Evolutionary conservation across 1,140 invertebrate species (phyloP).

Genomic region (Macrotrachela quadricornifera): DNA sequence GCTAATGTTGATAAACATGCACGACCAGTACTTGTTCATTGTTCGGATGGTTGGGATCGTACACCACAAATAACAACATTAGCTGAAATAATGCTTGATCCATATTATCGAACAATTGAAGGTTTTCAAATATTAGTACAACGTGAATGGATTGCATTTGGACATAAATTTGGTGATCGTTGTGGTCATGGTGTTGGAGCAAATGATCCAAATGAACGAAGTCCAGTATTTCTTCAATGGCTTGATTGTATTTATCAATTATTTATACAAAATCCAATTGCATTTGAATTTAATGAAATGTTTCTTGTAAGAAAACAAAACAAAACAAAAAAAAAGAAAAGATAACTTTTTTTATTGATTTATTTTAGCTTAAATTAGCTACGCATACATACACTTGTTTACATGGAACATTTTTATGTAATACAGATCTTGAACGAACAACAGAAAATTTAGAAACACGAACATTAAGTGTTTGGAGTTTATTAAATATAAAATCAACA

Average conservation of each 20-base stretch:
- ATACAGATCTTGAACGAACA: neutral
- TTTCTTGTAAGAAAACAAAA: conserved; percentile 39
- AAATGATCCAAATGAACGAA: conserved; percentile 69
- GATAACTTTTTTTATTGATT: conserved; percentile 5
- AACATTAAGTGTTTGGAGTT: conserved; percentile 6
- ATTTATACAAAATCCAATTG: conserved; percentile 61
- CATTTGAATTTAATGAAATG: conserved; percentile 77
- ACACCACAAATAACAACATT: conserved; percentile 78
- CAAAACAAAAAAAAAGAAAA: neutral
- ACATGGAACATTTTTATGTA: conserved; percentile 76
- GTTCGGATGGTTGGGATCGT: conserved; percentile 87
- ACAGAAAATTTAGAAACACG: neutral
- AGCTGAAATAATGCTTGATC: conserved; percentile 68
- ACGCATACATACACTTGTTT: conserved; percentile 83
- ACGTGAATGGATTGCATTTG: conserved; percentile 83
- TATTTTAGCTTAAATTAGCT: conserved; percentile 51
- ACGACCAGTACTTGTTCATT: conserved; percentile 58
- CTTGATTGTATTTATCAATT: conserved; percentile 85
- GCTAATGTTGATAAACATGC: neutral
- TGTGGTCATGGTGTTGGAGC: conserved; percentile 59
- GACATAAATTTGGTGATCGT: conserved; percentile 84
- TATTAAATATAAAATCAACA: conserved; percentile 1
- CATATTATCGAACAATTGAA: conserved; percentile 72
- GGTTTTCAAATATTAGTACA: conserved; percentile 74
- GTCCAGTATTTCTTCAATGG: conserved; percentile 92